Base-by-base conservation (phyloP, 2,797 vertebrate genomes). In the Smutsia gigantea region DNA sequence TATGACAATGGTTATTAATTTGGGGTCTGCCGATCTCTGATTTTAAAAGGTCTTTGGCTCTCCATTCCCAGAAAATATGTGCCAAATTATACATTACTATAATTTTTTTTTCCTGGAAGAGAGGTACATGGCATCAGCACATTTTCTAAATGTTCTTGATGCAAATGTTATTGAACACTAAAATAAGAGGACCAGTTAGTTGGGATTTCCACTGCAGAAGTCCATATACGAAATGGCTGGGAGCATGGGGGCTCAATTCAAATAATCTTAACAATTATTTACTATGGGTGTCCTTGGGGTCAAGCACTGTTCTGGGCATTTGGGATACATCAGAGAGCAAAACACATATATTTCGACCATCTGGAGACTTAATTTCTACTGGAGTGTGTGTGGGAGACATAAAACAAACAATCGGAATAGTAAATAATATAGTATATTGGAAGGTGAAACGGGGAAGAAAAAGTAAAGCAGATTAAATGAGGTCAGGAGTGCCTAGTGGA, bases 101-200 rank as follows among this genome's bases (percentile, higher is more conserved):
- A 29, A 68, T 39, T 69, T 95, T 39, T 90, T 85, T 46, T 68
- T 71, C 17, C 11, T 75, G 29, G 11, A 15, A 27, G 27, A 83
- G 4, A 68, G 23, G 66, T 71, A 5, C 11, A n/a, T 78, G 17
- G 5, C 21, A 79, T 95, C 77, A 29, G 11, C 7, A 66, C 46
- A 57, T 68, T 96, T 92, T 75, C 71, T 88, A 63, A 74, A 61
- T 79, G 39, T 87, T 91, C 37, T 92, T 86, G 55, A 69, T 27
- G 25, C 57, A 21, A 37, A 31, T 64, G 23, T 83, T 64, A 2
- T 21, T 42, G 53, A 91, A 42, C 27, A 64, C 25, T 75, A 23
- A 63, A 68, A 27, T 49, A 85, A 75, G 39, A 66, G n/a, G 21
- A 27, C 29, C 29, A n/a, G 11, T 89, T 86, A 17, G 51, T 55